Conservation (phyloP, 2,113 vertebrate genomes). For the Nestor notabilis region DNA sequence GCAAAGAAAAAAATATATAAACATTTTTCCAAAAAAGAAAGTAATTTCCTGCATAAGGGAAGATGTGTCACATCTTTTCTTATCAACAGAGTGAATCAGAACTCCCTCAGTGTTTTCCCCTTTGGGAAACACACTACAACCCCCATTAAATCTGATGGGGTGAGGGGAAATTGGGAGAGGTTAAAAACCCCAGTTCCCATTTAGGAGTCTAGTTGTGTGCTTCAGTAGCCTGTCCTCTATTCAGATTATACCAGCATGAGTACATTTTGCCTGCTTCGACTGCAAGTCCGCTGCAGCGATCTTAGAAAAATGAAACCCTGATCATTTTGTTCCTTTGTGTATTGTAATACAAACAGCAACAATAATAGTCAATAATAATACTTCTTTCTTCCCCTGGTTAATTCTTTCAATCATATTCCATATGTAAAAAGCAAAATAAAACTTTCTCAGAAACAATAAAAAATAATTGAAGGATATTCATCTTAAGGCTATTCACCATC, state of each 20-base stretch:
- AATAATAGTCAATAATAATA: not conserved
- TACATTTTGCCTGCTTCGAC: not conserved
- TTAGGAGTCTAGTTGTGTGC: not conserved
- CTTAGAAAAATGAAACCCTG: not conserved
- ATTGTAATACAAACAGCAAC: not conserved
- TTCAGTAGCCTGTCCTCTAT: not conserved
- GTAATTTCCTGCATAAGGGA: not conserved
- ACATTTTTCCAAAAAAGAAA: not conserved
- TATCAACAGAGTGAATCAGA: not conserved
- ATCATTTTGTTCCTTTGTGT: not conserved
- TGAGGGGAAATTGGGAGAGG: not conserved
- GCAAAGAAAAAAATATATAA: not conserved
- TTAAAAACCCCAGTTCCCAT: not conserved
- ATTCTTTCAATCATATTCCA: not conserved
- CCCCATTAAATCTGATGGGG: not conserved
- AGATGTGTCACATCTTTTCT: not conserved
- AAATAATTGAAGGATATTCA: not conserved
- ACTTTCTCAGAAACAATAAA: not conserved
- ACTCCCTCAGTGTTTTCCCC: accelerated
- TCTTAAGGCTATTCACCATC: not conserved
- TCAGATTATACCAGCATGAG: not conserved
- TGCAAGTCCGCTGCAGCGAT: not conserved
- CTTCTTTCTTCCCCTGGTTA: not conserved
- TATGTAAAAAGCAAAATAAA: not conserved
- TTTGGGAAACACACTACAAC: not conserved